phyloP scores from a whole-genome alignment of 1,140 invertebrate genomes.

The Phymorhynchus buccinoides region DNA sequence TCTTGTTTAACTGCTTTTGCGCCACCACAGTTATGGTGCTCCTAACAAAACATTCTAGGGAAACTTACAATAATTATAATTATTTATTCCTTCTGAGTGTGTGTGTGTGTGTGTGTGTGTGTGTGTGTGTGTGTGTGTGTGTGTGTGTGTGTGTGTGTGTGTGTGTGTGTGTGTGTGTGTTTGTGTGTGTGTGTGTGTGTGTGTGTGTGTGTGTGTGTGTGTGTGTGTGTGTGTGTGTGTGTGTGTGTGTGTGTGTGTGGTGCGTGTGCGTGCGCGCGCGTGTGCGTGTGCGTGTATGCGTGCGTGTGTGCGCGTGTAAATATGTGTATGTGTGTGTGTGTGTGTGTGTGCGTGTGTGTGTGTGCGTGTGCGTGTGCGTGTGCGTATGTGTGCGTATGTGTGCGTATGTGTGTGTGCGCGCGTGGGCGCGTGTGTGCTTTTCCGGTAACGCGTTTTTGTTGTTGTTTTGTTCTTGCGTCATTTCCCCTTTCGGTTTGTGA shows the following conservation, averaged over 20 bases:
- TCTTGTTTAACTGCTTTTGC: no score
- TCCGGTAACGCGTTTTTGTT: no score
- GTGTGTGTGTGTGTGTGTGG: neutral
- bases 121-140: neutral
- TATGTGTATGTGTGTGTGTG: neutral
- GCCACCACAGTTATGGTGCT: no score
- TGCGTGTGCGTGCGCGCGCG: neutral
- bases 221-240: neutral
- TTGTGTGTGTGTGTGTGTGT: neutral
- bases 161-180: neutral
- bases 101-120: constrained; percentile 10
- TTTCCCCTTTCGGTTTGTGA: no score
- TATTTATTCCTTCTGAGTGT: no score
- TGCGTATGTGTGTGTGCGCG: no score
- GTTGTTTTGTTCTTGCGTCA: no score
- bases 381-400: no score
- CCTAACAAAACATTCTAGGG: no score
- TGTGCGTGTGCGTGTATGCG: neutral
- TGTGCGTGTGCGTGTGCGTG: no score
- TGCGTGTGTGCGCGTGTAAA: neutral
- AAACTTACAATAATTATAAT: no score
- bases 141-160: neutral
- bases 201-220: constrained; percentile 6
- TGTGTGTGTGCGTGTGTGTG: neutral
- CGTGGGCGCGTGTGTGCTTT: no score